These are phyloP conservation scores for Clarias magur DNA, from an alignment of 2,113 vertebrate species.

Conservation along the genomic window DNA sequence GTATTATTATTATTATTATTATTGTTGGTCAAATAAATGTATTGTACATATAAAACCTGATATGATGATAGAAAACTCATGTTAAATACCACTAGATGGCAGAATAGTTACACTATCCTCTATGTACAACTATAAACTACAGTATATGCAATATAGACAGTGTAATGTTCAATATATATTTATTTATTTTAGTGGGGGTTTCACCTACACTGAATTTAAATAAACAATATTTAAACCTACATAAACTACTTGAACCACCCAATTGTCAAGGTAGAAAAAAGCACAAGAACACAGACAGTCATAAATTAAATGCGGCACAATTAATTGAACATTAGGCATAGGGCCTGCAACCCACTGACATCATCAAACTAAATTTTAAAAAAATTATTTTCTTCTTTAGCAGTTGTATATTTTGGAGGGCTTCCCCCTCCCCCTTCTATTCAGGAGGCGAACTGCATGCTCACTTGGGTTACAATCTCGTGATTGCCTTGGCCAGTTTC, in stretches of 20 bases:
- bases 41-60: not conserved
- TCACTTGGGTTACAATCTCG: too few species aligned
- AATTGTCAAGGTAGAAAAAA: not conserved
- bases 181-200: too few species aligned
- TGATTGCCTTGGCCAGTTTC: too few species aligned
- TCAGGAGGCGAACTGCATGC: not conserved
- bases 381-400: not conserved
- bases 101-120: not conserved
- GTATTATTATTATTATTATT: not conserved
- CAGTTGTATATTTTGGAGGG: not conserved
- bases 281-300: not conserved
- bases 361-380: too few species aligned
- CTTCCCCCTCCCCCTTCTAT: not conserved
- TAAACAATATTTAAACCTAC: not conserved
- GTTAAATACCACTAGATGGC: not conserved
- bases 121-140: not conserved
- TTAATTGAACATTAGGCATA: not conserved
- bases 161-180: not conserved
- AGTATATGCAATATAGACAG: not conserved
- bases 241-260: not conserved
- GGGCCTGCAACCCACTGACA: not conserved
- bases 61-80: not conserved
- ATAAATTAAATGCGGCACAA: not conserved
- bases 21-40: not conserved
- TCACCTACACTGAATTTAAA: not conserved